Percentiles rank a stretch among this genome's conserved stretches.
These are phyloP conservation scores for Oryctolagus cuniculus DNA, from an alignment of 2,113 vertebrate species.

Conservation along the genomic window mOryCun1.1 NC_091444.1:25856501-25857000, in stretches of 20 bases:
- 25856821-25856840: no score
- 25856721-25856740: not conserved
- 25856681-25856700: not conserved
- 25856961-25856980: no score
- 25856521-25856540: not conserved
- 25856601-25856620: not conserved
- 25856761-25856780: not conserved
- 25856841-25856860: no score
- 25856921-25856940: no score
- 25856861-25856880: no score
- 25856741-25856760: not conserved
- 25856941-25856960: no score
- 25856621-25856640: not conserved
- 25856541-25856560: not conserved
- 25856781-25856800: not conserved
- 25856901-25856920: no score
- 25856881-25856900: no score
- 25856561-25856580: not conserved
- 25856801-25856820: no score
- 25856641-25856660: not conserved
- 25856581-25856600: slow-evolving; percentile 1
- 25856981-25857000: no score
- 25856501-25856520: slow-evolving; percentile 71
- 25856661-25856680: not conserved
- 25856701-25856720: not conserved